Evolutionary conservation across 2,113 vertebrate species (phyloP).

Genomic region (Coregonus clupeaformis): DNA sequence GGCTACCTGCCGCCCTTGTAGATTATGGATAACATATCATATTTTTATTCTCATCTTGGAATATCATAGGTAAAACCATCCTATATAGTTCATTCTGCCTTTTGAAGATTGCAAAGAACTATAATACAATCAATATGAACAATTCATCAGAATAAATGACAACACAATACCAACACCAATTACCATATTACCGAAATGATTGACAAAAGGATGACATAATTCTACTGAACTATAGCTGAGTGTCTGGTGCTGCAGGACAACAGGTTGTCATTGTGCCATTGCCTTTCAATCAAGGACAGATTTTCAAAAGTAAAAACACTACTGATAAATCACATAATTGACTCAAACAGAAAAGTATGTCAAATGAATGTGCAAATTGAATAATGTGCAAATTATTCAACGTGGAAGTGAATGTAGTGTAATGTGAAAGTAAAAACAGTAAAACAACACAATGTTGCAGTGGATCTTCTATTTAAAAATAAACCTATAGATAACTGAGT

Average conservation of each 20-base stretch:
- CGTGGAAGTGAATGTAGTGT: background rate
- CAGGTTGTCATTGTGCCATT: constrained; percentile 56
- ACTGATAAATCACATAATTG: background rate
- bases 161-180: constrained; percentile 24
- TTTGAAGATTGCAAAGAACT: background rate
- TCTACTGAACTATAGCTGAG: constrained; percentile 49
- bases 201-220: constrained; percentile 47
- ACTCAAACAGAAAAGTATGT: too few relatives aligned
- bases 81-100: background rate
- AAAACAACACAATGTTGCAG: background rate
- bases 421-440: background rate
- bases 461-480: background rate
- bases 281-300: constrained; percentile 14
- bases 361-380: too few relatives aligned
- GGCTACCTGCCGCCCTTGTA: too few relatives aligned
- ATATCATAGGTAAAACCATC: background rate
- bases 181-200: constrained; percentile 2
- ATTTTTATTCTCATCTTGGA: too few relatives aligned
- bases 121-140: constrained; percentile 2
- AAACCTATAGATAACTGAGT: background rate
- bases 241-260: constrained; percentile 60
- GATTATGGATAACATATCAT: background rate
- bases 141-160: background rate
- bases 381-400: too few relatives aligned
- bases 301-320: constrained; percentile 16